Evolutionary conservation across 2,113 vertebrate genomes (phyloP), one percentile per base, ranked within the genome.

Genomic region (Megatriorchis doriae): DNA sequence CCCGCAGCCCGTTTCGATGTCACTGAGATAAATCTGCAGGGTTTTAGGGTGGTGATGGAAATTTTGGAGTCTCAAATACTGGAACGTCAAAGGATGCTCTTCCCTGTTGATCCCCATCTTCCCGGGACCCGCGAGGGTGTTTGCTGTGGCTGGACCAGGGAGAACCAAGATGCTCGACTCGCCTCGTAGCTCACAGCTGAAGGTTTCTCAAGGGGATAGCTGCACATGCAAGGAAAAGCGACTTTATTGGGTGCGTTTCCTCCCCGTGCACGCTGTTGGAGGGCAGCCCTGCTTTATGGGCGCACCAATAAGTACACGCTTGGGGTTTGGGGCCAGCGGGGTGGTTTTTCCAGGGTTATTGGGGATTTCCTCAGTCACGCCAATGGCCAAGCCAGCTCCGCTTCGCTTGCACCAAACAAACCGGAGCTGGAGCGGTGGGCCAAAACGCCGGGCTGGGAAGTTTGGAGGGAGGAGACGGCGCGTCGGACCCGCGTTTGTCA

Each of bases 1-100:
- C 95, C 84, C 36, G 9, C 62, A 78, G 74, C 93, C 84, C 50
- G 34, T 96, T 94, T 71, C 21, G 43, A 26, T 88, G 95, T 82
- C 93, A 83, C 52, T 36, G 92, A 94, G 88, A 78, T 47, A 96
- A 96, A 95, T 91, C 94, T 94, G 73, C 48, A 40, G 91, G 78
- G 74, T 55, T 93, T 91, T 73, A 21, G 56, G 84, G 63, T 21
- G 18, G 21, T 16, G 80, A 23, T 66, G 36, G 26, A 52, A 65
- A 90, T 95, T 65, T 73, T 80, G 88, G 59, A 80, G 50, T 61
- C 75, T 87, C 77, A 40, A 42, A 48, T 12, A 45, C 53, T 20
- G 7, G 56, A 68, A 50, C 0, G 0, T 36, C 0, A 1, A 66
- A 45, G 4, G 3, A 25, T 26, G 38, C 71, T 72, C 27, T 59